These are phyloP conservation scores for Haemorhous mexicanus DNA, from an alignment of 2,113 vertebrate species.

Conservation along the genomic window DNA sequence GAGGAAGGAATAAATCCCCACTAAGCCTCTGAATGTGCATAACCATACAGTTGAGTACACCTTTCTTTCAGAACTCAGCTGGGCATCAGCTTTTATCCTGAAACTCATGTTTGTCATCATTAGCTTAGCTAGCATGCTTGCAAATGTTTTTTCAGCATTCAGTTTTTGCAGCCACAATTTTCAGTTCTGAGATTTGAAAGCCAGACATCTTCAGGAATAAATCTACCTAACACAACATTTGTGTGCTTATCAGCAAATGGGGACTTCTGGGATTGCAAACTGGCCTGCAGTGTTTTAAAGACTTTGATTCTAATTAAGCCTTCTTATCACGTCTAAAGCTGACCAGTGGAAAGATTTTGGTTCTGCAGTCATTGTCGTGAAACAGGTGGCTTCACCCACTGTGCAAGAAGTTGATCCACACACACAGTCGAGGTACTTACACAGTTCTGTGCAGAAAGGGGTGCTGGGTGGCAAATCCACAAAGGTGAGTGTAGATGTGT, in stretches of 20 bases:
- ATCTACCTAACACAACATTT: neutral
- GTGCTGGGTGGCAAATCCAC: neutral
- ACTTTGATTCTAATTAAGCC: neutral
- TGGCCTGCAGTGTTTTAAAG: neutral
- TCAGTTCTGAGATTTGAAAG: neutral
- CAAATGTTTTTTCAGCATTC: neutral
- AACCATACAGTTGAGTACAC: neutral
- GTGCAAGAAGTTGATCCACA: neutral
- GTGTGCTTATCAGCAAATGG: neutral
- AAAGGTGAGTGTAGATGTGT: neutral
- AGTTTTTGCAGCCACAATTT: neutral
- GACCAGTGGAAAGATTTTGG: neutral
- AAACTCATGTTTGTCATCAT: neutral
- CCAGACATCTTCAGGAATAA: neutral
- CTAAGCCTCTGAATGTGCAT: neutral
- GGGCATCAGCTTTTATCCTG: neutral
- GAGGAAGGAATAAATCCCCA: neutral
- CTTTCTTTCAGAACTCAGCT: neutral
- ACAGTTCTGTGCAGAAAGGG: neutral
- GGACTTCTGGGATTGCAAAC: neutral
- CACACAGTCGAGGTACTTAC: neutral
- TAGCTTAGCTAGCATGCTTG: neutral
- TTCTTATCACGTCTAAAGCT: neutral
- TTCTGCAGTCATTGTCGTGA: neutral
- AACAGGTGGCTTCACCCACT: neutral